phyloP scores from a whole-genome alignment of 2,113 vertebrate genomes.

The Forbesichthys papilliferus region DNA sequence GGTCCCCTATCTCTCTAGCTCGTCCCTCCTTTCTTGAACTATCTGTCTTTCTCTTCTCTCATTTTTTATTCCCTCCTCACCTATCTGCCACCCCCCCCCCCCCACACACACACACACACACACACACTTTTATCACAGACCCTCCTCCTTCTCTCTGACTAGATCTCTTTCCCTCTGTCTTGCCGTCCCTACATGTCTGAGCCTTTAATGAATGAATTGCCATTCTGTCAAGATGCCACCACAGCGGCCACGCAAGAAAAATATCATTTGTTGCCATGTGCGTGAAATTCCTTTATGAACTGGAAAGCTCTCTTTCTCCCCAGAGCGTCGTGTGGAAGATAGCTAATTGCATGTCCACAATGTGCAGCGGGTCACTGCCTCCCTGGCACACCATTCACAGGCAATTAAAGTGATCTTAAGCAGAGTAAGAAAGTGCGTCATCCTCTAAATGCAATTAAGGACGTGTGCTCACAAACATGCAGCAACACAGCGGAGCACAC shows the following conservation, averaged over 20 bases:
- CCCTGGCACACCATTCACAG: conserved; percentile 76
- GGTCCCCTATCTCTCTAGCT: conserved; percentile 32
- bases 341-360: conserved; percentile 74
- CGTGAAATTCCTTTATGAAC: conserved; percentile 72
- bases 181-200: conserved; percentile 53
- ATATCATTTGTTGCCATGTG: conserved; percentile 71
- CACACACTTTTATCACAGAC: background rate
- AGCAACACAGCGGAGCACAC: conserved; percentile 57
- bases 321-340: conserved; percentile 69
- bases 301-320: conserved; percentile 54
- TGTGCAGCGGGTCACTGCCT: conserved; percentile 63
- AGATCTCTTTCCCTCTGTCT: conserved; percentile 59
- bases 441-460: conserved; percentile 81
- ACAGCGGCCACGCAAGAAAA: conserved; percentile 61
- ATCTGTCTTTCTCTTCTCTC: conserved; percentile 7
- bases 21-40: background rate
- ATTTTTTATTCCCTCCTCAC: conserved; percentile 52
- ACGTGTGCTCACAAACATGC: conserved; percentile 71
- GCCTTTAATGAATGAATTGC: conserved; percentile 74
- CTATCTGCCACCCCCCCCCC: conserved; percentile 25
- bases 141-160: conserved; percentile 43
- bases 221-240: conserved; percentile 71
- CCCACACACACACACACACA: background rate
- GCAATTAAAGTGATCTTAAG: conserved; percentile 83
- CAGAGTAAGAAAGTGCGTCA: conserved; percentile 83